Base-by-base conservation (phyloP, 2,113 vertebrate genomes). In the Podocnemis expansa region DNA sequence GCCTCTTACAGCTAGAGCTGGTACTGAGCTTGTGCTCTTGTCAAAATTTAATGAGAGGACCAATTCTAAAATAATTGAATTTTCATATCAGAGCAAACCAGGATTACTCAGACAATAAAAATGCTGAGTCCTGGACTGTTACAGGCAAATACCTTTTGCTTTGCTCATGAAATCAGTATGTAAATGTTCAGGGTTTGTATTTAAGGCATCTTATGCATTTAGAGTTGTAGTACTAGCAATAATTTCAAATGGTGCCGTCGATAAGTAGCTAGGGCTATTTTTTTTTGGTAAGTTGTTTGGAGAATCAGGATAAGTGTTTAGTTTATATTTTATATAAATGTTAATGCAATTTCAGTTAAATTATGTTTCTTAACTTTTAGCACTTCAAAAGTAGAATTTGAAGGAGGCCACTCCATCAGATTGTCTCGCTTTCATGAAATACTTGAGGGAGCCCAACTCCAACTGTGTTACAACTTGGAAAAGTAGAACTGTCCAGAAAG, bases 31-130 rank as follows among this genome's bases (percentile, higher is more conserved):
- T 97, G 98, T 98, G 98, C 98, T 98, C 98, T 99, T 99, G 99
- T 99, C 99, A 99, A 99, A 99, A 99, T 99, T 99, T 99, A 99
- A 99, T 98, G 98, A 98, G 98, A 99, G 98, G 98, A 99, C 99
- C 99, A 98, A 98, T 99, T 99, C 99, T 99, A 99, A 99, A 99
- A 99, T 99, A 99, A 99, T 99, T 99, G 99, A 99, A 99, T 99
- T 99, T 99, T 99, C 99, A 99, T 99, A 99, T 99, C 99, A 99
- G 99, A 99, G 99, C 97, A 94, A 99, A 98, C 98, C 99, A 99
- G 99, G 99, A 99, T 99, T 99, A 99, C 98, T 98, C 99, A 99
- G 99, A 99, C 99, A 99, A 99, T 99, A 99, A 99, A 99, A 99
- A 97, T 99, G 99, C 99, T 99, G 99, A 99, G 99, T 99, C 99